Percentiles rank a stretch among this genome's conserved stretches.
Conservation (phyloP, 2,888 invertebrate species). For the Eubasilissa splendida region DNA sequence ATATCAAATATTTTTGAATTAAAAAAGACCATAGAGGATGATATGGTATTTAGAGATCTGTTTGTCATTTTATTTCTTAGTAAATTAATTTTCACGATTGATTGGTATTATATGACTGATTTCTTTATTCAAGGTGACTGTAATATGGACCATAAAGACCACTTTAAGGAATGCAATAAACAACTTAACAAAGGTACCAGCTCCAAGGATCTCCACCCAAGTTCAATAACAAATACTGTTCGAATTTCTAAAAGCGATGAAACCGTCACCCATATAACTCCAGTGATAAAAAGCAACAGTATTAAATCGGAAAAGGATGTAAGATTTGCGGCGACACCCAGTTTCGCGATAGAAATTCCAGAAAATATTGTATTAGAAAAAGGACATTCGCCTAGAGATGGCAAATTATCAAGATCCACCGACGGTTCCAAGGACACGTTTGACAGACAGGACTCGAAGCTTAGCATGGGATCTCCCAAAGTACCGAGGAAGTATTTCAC, state of each 20-base stretch:
- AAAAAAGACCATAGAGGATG: no score
- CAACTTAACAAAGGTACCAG: conserved; percentile 37
- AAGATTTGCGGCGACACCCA: conserved; percentile 61
- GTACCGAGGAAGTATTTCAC: conserved; percentile 81
- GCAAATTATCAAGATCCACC: conserved; percentile 60
- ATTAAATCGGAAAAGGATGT: conserved; percentile 65
- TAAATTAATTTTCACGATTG: no score
- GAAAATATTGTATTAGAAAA: conserved; percentile 60
- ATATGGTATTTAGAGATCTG: no score
- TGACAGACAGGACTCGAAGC: conserved; percentile 69
- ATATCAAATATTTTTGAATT: no score
- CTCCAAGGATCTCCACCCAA: conserved; percentile 49
- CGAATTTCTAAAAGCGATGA: conserved; percentile 57
- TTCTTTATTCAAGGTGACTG: conserved; percentile 8
- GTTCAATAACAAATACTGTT: conserved; percentile 48
- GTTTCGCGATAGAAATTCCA: conserved; percentile 54
- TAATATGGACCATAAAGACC: conserved; percentile 50
- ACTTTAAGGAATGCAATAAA: conserved; percentile 48
- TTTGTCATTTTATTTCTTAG: no score
- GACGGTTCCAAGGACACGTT: conserved; percentile 68
- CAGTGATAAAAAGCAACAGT: conserved; percentile 61
- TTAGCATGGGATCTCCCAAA: conserved; percentile 68
- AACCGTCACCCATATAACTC: conserved; percentile 44
- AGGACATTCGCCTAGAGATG: conserved; percentile 37
- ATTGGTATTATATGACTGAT: background rate